Base-by-base conservation (phyloP, 92 coral and sea anemone genomes). In the Palythoa caribaeorum region DNA sequence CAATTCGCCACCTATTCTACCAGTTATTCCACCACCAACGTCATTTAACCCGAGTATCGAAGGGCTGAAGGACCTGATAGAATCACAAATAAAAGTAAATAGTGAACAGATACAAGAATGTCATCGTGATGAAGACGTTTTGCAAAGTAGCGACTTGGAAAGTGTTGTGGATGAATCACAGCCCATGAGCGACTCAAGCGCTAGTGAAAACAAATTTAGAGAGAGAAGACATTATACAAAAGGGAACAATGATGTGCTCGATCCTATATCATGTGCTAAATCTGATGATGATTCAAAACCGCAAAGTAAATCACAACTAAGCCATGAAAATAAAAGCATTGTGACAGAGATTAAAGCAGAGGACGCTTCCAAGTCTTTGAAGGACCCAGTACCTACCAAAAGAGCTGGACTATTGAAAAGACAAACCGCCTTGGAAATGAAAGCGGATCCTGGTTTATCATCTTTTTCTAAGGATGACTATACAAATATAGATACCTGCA, bases 1-100 rank as follows among this genome's bases (percentile, higher is more conserved):
- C 21, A 15, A 68, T 12, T 1, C 19, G 1, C 28, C 81, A 52
- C 60, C 83, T 9, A 57, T 89, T 7, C 16, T 87, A 62, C 88
- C 79, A 10, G 36, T 91, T 62, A 88, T 88, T 83, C 79, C 93
- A 52, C 93, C 90, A 7, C 92, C 94, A 53, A 89, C 89, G 21
- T 86, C 35, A 5, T 87, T 92, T 40, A 89, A 87, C 71, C 92
- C 94, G 8, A 53, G 83, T 84, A 62, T 85, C 59, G 73, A 74
- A 72, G 63, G 62, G 63, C 65, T 83, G 28, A 65, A 13, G 5
- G 59, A 6, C 59, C 53, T 39, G 9, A 21, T 38, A 47, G 60
- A 47, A 1, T 66, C 19, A 3, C 28, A 71, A 6, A 6, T 84
- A 9, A 50, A 72, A 15, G 74, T 76, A 63, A 85, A 88, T 59